Evolutionary conservation across 2,797 vertebrate genomes (phyloP).

Genomic region (Spinus pinus): DNA sequence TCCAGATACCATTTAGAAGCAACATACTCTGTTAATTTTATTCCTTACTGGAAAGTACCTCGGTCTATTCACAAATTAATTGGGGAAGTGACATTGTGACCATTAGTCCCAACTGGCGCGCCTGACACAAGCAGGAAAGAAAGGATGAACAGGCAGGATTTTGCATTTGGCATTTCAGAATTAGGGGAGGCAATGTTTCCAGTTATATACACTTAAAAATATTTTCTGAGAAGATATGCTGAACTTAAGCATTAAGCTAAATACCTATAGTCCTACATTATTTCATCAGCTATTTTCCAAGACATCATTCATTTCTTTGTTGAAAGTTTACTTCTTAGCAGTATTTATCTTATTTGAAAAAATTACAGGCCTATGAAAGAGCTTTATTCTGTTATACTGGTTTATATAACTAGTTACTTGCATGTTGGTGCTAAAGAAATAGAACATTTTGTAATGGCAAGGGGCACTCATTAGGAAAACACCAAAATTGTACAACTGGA

Average conservation of each 20-base stretch:
- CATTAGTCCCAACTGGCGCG: background rate
- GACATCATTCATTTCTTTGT: background rate
- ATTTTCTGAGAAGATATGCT: slow-evolving; percentile 2
- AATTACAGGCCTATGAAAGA: background rate
- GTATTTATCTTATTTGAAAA: slow-evolving; percentile 24
- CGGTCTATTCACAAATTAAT: slow-evolving; percentile 41
- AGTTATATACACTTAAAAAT: slow-evolving; percentile 17
- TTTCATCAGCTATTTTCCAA: slow-evolving; percentile 11
- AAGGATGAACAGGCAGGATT: slow-evolving; percentile 29
- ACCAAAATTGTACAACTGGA: background rate
- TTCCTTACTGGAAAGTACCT: slow-evolving; percentile 67
- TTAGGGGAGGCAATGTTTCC: slow-evolving; percentile 24
- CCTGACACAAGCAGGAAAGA: slow-evolving; percentile 16
- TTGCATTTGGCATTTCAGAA: slow-evolving; percentile 26
- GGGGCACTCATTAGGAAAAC: background rate
- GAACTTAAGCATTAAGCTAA: background rate
- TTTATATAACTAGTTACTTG: background rate
- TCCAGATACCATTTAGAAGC: slow-evolving; percentile 37
- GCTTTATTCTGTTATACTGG: background rate
- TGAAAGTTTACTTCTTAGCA: background rate
- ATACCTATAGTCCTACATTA: background rate
- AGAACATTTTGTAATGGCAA: background rate
- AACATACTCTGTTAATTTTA: slow-evolving; percentile 15
- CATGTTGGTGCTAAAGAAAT: background rate
- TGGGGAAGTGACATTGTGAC: slow-evolving; percentile 47